Conservation (phyloP, 2,888 invertebrate genomes). For the Caenorhabditis sp. region DNA sequence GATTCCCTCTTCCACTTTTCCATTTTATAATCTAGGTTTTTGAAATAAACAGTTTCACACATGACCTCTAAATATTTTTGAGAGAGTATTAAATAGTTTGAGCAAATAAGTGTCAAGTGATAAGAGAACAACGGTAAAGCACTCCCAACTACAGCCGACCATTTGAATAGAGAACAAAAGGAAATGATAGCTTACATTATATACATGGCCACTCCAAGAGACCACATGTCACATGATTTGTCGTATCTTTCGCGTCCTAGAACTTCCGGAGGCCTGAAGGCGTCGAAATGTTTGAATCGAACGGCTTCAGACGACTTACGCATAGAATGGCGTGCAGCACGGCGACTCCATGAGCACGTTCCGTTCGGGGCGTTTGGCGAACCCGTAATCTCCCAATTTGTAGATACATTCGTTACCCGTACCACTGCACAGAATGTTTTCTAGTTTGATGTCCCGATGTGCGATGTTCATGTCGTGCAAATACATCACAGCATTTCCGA, state of each 20-base stretch:
- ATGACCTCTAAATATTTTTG: constrained; percentile 13
- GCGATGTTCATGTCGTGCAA: constrained; percentile 96
- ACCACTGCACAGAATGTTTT: constrained; percentile 87
- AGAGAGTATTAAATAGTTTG: constrained; percentile 24
- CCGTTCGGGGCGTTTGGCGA: constrained; percentile 91
- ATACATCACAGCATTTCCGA: constrained; percentile 93
- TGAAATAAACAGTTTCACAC: constrained; percentile 2
- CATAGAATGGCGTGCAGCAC: constrained; percentile 99
- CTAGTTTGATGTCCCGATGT: constrained; percentile 81
- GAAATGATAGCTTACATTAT: constrained; percentile 85
- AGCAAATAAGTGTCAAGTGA: constrained; percentile 22
- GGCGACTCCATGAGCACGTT: constrained; percentile 93
- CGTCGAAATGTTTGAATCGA: too few species aligned
- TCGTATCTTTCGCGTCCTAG: constrained; percentile 97
- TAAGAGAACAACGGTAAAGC: neutral
- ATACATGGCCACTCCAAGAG: constrained; percentile 98
- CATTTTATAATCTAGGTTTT: neutral
- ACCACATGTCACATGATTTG: constrained; percentile 99
- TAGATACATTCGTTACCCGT: constrained; percentile 86
- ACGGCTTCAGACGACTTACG: constrained; percentile 82
- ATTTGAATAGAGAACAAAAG: constrained; percentile 14
- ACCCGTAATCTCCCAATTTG: constrained; percentile 98
- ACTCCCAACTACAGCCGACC: neutral
- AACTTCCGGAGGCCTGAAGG: constrained; percentile 86
- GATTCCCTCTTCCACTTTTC: constrained; percentile 8